Percentiles rank a stretch among this genome's conserved stretches.
phyloP scores from a whole-genome alignment of 2,797 vertebrate genomes.

The Stomatorhinus walkeri region DNA sequence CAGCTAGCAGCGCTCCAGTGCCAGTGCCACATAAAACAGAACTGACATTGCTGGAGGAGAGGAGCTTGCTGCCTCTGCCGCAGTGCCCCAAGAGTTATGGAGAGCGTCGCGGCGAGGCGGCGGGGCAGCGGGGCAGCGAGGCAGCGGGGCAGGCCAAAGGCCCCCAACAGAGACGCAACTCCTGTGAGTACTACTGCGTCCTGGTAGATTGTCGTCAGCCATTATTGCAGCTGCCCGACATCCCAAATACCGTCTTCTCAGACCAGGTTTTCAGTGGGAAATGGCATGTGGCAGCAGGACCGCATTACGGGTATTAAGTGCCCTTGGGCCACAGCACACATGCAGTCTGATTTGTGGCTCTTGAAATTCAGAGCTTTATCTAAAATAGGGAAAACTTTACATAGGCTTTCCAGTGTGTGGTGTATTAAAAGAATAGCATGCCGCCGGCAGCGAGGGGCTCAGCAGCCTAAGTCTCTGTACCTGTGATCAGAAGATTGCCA shows the following conservation, averaged over 20 bases:
- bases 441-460: background rate
- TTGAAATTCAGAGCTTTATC: background rate
- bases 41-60: constrained; percentile 41
- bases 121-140: constrained; percentile 54
- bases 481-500: background rate
- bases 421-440: background rate
- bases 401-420: background rate
- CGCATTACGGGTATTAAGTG: background rate
- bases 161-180: constrained; percentile 68
- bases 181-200: constrained; percentile 57
- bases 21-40: constrained; percentile 72
- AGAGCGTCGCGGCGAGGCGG: constrained; percentile 55
- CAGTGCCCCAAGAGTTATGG: constrained; percentile 74
- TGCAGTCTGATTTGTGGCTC: background rate
- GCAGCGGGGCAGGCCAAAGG: constrained; percentile 57
- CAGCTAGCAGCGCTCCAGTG: constrained; percentile 64
- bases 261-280: background rate
- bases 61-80: constrained; percentile 58
- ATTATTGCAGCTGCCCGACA: background rate
- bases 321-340: background rate
- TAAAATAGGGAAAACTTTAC: background rate
- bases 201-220: background rate
- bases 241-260: background rate
- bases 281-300: background rate
- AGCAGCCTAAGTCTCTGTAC: background rate